Conservation (phyloP, 2,888 invertebrate species). For the Acanthoscelides obtectus region DNA sequence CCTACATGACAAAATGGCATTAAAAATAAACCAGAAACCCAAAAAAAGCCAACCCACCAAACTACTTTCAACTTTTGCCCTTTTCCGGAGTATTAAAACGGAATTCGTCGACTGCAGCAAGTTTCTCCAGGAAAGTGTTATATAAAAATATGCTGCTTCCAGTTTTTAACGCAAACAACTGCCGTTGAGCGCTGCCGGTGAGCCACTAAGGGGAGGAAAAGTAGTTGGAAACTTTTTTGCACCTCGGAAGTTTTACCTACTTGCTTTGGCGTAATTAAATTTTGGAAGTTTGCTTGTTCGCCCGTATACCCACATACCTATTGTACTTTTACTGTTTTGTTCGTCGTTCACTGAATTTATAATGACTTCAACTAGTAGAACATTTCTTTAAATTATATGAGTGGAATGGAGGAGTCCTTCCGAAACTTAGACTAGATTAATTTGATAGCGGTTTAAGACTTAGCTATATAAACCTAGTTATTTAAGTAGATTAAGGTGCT, state of each 20-base stretch:
- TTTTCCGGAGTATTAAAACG: not conserved
- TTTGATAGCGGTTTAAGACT: no score
- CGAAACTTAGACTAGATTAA: no score
- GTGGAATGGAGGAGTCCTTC: no score
- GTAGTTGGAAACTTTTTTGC: not conserved
- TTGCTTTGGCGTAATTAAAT: not conserved
- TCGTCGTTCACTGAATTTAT: not conserved
- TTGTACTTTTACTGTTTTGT: not conserved
- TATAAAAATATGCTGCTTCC: not conserved
- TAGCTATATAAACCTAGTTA: no score
- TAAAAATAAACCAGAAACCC: not conserved
- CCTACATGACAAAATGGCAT: not conserved
- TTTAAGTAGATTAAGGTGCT: no score
- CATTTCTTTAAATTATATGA: no score
- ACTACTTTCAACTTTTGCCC: not conserved
- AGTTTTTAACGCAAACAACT: not conserved
- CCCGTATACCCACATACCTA: not conserved
- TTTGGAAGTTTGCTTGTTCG: not conserved
- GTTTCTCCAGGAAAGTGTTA: not conserved
- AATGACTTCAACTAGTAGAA: not conserved
- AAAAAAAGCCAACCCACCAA: not conserved
- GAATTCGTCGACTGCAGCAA: not conserved
- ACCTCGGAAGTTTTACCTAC: not conserved
- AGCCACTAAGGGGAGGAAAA: not conserved
- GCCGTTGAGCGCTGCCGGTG: not conserved